Conservation (phyloP, 2,888 invertebrate species). For the Nomada fabriciana region DNA sequence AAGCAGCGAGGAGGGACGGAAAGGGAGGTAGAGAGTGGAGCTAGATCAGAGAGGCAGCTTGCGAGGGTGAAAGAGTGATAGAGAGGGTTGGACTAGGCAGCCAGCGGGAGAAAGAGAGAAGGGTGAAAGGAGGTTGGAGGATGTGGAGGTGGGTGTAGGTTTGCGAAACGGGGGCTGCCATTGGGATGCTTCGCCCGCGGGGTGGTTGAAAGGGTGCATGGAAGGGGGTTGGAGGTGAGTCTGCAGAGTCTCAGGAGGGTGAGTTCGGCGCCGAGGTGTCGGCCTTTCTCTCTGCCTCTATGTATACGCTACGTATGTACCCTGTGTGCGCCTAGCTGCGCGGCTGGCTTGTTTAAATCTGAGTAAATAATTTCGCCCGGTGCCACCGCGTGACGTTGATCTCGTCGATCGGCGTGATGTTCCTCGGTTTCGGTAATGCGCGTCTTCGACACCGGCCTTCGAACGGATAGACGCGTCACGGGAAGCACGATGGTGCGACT, state of each 20-base stretch:
- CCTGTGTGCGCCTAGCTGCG: conserved; percentile 40
- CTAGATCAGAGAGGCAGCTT: conserved; percentile 55
- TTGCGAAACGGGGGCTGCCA: conserved; percentile 78
- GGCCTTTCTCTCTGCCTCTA: conserved; percentile 76
- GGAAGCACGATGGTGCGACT: not conserved
- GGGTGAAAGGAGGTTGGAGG: conserved; percentile 51
- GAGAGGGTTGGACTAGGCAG: conserved; percentile 57
- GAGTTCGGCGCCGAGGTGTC: conserved; percentile 85
- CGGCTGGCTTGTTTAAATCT: conserved; percentile 73
- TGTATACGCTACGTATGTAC: conserved; percentile 42
- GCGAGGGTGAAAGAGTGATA: conserved; percentile 65
- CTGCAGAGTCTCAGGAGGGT: conserved; percentile 83
- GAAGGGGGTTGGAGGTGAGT: conserved; percentile 81
- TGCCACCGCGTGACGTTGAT: conserved; percentile 59
- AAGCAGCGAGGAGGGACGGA: conserved; percentile 19
- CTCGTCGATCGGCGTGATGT: conserved; percentile 64
- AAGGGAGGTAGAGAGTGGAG: conserved; percentile 28
- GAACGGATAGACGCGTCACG: not conserved
- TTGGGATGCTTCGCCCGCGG: conserved; percentile 76
- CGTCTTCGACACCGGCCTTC: conserved; percentile 27
- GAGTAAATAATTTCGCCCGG: conserved; percentile 76
- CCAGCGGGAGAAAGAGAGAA: conserved; percentile 45
- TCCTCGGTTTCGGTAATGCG: conserved; percentile 53
- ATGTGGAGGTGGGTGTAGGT: conserved; percentile 75
- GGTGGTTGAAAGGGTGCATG: conserved; percentile 65